Evolutionary conservation across 2,113 vertebrate genomes (phyloP).

Genomic region (Rhinoptilus africanus): DNA sequence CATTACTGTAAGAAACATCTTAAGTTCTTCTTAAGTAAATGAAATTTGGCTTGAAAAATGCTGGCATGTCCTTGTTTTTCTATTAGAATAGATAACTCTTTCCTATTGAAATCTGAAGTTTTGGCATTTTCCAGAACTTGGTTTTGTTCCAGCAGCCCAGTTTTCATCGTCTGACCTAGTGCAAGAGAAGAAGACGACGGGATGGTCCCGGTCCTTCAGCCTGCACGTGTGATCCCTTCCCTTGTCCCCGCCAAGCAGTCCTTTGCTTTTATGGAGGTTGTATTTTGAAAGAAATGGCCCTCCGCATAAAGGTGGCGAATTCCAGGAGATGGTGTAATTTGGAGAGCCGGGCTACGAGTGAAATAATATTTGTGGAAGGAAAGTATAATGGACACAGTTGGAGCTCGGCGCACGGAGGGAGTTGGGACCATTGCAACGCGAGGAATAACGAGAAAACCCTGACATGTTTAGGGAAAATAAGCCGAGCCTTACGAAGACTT

Average conservation of each 20-base stretch:
- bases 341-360: neutral
- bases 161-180: neutral
- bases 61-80: neutral
- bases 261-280: neutral
- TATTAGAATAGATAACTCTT: constrained; percentile 1
- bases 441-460: neutral
- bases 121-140: neutral
- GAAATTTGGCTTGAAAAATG: neutral
- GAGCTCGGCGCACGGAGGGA: accelerated
- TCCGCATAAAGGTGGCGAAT: neutral
- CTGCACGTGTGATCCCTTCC: neutral
- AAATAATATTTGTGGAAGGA: neutral
- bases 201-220: neutral
- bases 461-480: neutral
- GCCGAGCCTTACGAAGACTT: neutral
- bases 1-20: neutral
- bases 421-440: neutral
- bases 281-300: neutral
- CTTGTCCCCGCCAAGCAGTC: neutral
- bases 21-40: neutral
- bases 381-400: neutral
- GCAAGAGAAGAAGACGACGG: neutral
- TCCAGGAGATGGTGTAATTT: neutral
- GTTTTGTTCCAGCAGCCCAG: neutral
- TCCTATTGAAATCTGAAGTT: neutral